Percentiles rank a stretch among this genome's conserved stretches.
These are phyloP conservation scores for Lacanobia oleracea DNA, from an alignment of 2,888 invertebrate genomes.

Conservation along the genomic window DNA sequence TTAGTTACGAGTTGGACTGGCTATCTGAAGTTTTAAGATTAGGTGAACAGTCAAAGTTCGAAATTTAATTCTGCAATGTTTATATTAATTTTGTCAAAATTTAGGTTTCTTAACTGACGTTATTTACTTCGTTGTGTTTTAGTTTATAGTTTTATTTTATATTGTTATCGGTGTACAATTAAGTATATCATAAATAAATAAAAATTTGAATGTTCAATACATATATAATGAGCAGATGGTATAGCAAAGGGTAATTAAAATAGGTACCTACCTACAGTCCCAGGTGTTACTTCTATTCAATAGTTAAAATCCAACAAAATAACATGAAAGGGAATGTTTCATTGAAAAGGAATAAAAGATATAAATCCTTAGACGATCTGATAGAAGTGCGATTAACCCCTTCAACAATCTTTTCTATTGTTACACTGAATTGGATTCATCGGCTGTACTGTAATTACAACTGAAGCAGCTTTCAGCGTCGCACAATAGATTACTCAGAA, in stretches of 20 bases:
- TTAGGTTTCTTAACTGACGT: no score
- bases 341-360: slow-evolving; percentile 34
- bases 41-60: no score
- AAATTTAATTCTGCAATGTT: no score
- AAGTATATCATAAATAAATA: no score
- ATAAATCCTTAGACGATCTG: slow-evolving; percentile 39
- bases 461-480: slow-evolving; percentile 59
- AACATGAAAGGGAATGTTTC: slow-evolving; percentile 11
- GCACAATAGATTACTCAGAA: slow-evolving; percentile 66
- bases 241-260: not conserved
- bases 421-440: slow-evolving; percentile 57
- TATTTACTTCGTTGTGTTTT: no score
- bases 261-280: not conserved
- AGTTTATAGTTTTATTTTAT: no score
- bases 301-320: not conserved
- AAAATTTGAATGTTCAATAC: no score
- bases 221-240: no score
- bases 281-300: not conserved
- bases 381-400: slow-evolving; percentile 50
- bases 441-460: slow-evolving; percentile 60
- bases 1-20: not conserved
- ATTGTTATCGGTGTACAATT: no score
- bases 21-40: not conserved
- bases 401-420: slow-evolving; percentile 56
- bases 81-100: not conserved